phyloP scores from a whole-genome alignment of 2,113 vertebrate genomes.

The Leucoraja erinaceus region DNA sequence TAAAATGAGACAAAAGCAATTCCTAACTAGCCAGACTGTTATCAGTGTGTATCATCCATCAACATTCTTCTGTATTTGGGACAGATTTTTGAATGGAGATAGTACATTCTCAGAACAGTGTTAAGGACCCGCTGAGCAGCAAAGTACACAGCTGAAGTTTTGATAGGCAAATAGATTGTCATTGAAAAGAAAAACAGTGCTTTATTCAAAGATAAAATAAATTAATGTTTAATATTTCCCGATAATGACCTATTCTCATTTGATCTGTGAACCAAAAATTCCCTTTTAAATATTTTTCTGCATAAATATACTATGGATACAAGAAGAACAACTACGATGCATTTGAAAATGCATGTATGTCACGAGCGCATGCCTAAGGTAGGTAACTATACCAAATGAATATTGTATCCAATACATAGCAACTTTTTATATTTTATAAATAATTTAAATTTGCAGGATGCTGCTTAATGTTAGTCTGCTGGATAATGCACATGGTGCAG shows the following conservation, averaged over 20 bases:
- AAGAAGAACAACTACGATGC: background rate
- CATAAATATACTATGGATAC: background rate
- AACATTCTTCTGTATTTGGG: no score
- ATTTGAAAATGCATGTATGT: background rate
- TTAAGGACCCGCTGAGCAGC: no score
- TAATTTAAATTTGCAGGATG: background rate
- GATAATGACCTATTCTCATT: background rate
- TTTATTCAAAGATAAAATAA: background rate
- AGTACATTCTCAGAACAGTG: no score
- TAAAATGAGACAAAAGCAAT: no score
- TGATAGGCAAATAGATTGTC: no score
- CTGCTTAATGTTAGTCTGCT: no score
- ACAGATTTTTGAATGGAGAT: no score
- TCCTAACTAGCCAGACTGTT: no score
- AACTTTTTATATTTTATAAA: background rate
- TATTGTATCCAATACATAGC: no score
- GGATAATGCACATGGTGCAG: no score
- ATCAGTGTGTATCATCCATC: no score
- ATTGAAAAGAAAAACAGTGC: background rate
- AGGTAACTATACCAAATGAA: background rate
- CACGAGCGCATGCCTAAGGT: background rate
- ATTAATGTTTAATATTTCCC: background rate
- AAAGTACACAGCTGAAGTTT: no score
- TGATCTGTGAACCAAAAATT: background rate
- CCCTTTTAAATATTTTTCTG: background rate